phyloP scores from a whole-genome alignment of 2,797 vertebrate genomes.

The Oreortyx pictus region DNA sequence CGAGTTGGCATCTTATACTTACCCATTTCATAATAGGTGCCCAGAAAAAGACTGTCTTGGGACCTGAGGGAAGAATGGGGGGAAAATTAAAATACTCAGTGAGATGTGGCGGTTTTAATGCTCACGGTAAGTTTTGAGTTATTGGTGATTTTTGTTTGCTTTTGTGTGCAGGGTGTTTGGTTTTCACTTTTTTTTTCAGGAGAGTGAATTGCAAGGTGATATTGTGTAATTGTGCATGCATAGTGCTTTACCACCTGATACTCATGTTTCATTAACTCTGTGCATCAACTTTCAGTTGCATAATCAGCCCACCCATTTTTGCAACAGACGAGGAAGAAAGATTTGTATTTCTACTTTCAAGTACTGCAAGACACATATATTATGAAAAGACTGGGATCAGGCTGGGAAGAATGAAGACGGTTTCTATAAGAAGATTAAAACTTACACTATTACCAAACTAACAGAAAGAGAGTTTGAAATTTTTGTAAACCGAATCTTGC shows the following conservation, averaged over 20 bases:
- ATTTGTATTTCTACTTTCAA: background rate
- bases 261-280: background rate
- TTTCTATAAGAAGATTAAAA: background rate
- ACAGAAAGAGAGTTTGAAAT: background rate
- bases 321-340: background rate
- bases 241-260: background rate
- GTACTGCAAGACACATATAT: background rate
- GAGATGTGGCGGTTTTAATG: background rate
- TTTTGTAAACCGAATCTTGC: background rate
- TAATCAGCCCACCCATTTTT: background rate
- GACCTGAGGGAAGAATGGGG: slow-evolving; percentile 82
- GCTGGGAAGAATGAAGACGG: background rate
- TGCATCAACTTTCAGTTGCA: background rate
- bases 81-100: background rate
- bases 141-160: background rate
- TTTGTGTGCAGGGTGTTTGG: background rate
- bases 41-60: slow-evolving; percentile 98
- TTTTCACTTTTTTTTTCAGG: rapidly evolving
- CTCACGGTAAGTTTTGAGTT: background rate
- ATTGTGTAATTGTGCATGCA: background rate
- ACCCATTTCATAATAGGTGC: slow-evolving; percentile 99
- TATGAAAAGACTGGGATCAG: background rate
- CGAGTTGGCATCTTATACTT: slow-evolving; percentile 60
- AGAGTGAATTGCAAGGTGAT: background rate
- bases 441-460: background rate